Evolutionary conservation across 2,888 invertebrate genomes (phyloP).

Genomic region (Dinocampus coccinellae): DNA sequence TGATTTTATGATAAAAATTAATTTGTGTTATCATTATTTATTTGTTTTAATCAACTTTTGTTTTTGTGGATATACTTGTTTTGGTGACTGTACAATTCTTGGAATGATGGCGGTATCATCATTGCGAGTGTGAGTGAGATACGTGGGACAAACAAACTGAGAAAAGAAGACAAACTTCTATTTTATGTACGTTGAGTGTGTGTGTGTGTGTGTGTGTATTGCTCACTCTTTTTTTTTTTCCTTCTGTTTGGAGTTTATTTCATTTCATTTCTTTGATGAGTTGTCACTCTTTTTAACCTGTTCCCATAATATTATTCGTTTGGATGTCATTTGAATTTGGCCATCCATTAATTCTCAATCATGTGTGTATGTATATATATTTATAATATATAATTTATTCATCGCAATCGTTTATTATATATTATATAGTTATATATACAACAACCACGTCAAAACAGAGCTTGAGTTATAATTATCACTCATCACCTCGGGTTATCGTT

Average conservation of each 20-base stretch:
- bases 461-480: conserved; percentile 11
- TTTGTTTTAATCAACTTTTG: background rate
- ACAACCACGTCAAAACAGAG: background rate
- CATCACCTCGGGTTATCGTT: conserved; percentile 28
- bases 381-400: background rate
- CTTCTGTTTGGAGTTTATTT: background rate
- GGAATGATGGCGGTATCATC: conserved; percentile 56
- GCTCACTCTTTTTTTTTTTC: too few species aligned
- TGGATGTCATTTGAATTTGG: conserved; percentile 4
- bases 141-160: conserved; percentile 35
- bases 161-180: conserved; percentile 10
- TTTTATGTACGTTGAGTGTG: background rate
- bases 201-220: conserved; percentile 1
- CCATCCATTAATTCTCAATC: background rate
- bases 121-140: conserved; percentile 45
- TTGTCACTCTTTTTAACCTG: conserved; percentile 2
- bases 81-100: conserved; percentile 62
- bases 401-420: background rate
- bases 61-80: conserved; percentile 30
- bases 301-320: conserved; percentile 13
- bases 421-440: background rate
- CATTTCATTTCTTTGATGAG: conserved; percentile 22
- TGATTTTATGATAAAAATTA: too few species aligned
- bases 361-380: too few species aligned
- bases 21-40: too few species aligned